These are phyloP conservation scores for Junco hyemalis DNA, from an alignment of 2,113 vertebrate genomes.

Conservation along the genomic window DNA sequence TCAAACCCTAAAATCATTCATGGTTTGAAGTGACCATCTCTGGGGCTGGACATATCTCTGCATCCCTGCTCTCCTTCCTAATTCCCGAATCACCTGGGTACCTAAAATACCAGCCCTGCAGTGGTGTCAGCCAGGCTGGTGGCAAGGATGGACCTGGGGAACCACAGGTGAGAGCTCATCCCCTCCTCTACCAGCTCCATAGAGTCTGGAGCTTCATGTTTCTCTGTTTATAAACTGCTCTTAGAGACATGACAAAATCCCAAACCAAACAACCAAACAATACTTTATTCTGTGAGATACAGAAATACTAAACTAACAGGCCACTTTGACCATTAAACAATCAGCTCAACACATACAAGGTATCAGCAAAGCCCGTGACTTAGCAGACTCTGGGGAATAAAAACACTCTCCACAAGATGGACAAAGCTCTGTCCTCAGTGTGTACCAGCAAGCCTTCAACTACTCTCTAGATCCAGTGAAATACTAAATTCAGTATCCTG, in stretches of 20 bases:
- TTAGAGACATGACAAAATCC: background rate
- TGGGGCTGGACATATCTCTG: background rate
- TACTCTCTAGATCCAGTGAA: background rate
- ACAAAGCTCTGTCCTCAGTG: fast-evolving
- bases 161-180: background rate
- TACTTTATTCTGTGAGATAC: background rate
- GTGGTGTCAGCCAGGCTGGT: background rate
- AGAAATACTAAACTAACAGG: background rate
- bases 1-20: background rate
- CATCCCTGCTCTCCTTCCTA: background rate
- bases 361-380: background rate
- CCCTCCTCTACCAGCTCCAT: background rate
- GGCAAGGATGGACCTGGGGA: background rate
- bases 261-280: background rate
- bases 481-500: background rate
- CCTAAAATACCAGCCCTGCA: background rate
- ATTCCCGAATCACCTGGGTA: background rate
- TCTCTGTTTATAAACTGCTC: background rate
- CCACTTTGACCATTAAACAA: background rate
- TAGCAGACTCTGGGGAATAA: background rate
- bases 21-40: background rate
- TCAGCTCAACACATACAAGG: background rate
- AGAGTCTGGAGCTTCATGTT: background rate
- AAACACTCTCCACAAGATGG: background rate
- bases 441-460: background rate